These are phyloP conservation scores for Bembecia ichneumoniformis DNA, from an alignment of 2,888 invertebrate species.

Conservation along the genomic window DNA sequence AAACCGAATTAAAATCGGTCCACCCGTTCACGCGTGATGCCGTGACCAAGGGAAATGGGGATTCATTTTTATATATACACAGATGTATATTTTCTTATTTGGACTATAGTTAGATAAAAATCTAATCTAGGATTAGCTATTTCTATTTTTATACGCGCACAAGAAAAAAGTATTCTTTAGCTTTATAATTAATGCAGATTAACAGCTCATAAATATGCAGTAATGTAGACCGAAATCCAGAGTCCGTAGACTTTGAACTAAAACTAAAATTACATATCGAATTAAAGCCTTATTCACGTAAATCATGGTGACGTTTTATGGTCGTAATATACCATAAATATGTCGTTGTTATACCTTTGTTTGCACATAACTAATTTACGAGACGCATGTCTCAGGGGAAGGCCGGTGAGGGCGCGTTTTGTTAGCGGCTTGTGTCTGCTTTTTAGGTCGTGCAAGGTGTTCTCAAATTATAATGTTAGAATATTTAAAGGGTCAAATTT, in stretches of 20 bases:
- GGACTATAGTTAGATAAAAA: no score
- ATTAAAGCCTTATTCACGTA: neutral
- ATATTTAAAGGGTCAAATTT: no score
- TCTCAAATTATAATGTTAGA: no score
- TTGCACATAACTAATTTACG: constrained; percentile 12
- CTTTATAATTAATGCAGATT: no score
- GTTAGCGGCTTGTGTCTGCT: neutral
- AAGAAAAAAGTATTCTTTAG: no score
- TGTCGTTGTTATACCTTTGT: constrained; percentile 13
- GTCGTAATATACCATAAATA: constrained; percentile 17
- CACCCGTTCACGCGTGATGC: no score
- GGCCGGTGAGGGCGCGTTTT: neutral
- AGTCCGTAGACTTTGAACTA: neutral
- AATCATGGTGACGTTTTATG: constrained; percentile 10
- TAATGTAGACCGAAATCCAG: neutral
- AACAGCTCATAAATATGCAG: neutral
- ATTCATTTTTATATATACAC: no score
- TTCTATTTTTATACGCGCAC: no score
- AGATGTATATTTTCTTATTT: no score
- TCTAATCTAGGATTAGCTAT: no score
- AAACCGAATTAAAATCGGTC: no score
- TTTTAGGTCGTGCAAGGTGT: neutral
- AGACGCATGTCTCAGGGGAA: neutral
- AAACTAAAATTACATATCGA: neutral
- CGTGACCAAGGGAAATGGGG: no score